Percentiles rank a stretch among this genome's conserved stretches.
phyloP scores from a whole-genome alignment of 2,113 vertebrate genomes.

The Hippocampus guttulatus region DNA sequence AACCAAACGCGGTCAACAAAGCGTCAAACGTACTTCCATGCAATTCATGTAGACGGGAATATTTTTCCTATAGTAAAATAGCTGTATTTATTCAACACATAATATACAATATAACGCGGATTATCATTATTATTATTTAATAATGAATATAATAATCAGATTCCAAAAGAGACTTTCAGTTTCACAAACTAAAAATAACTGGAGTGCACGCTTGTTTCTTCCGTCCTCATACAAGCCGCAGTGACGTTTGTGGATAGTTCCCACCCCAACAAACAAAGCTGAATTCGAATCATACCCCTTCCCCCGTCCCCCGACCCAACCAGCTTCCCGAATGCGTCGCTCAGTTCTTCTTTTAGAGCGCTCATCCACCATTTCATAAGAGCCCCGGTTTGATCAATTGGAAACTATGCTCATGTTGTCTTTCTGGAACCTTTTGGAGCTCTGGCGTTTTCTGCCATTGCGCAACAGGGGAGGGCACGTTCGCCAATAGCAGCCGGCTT shows the following conservation, averaged over 20 bases:
- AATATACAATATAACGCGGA: neutral
- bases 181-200: neutral
- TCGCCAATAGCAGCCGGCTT: constrained; percentile 15
- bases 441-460: constrained; percentile 19
- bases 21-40: too few species aligned
- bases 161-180: too few species aligned
- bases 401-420: neutral
- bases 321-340: neutral
- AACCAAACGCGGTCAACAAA: too few species aligned
- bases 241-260: constrained; percentile 36
- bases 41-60: too few species aligned
- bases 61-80: too few species aligned
- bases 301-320: too few species aligned
- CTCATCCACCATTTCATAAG: neutral
- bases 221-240: constrained; percentile 11
- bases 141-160: too few species aligned
- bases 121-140: neutral
- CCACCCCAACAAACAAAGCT: constrained; percentile 48
- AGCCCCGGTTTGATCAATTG: neutral
- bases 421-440: neutral
- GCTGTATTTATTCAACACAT: too few species aligned
- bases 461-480: constrained; percentile 37
- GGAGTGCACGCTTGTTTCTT: constrained; percentile 13
- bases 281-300: neutral
- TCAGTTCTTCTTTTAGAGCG: neutral